phyloP scores from a whole-genome alignment of 35 echinoderm and acorn worm species.

The Diadema setosum region DNA sequence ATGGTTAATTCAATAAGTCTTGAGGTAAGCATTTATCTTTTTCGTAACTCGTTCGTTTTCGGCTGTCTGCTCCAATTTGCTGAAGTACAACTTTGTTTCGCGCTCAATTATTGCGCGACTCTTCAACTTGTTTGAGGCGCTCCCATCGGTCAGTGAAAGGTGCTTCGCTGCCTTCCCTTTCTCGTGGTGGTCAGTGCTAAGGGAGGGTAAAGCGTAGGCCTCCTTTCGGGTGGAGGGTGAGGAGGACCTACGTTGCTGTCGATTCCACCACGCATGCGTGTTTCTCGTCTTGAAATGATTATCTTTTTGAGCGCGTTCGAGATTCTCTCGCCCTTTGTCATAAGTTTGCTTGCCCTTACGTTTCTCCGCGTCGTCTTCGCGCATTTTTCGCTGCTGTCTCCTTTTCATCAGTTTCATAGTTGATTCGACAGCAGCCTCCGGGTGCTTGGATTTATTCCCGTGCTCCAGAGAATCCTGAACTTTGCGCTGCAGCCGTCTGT shows the following conservation, averaged over 20 bases:
- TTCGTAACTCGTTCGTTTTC: neutral
- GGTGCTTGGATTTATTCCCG: neutral
- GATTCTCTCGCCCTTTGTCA: neutral
- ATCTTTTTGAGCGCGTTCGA: no score
- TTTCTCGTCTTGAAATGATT: no score
- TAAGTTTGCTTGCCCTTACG: no score
- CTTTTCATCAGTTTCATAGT: neutral
- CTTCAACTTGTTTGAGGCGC: neutral
- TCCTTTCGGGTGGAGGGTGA: neutral
- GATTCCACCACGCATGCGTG: no score
- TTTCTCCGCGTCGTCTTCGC: neutral
- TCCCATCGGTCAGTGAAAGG: no score
- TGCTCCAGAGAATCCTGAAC: neutral
- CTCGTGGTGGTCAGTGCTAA: no score
- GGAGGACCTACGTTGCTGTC: no score
- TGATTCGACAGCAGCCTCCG: constrained; percentile 14
- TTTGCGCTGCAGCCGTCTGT: neutral
- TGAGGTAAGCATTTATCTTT: neutral
- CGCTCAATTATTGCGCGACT: neutral
- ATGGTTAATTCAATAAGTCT: neutral
- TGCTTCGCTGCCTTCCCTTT: no score
- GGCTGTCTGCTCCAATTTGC: neutral
- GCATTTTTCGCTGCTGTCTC: constrained; percentile 5
- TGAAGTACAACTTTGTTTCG: neutral
- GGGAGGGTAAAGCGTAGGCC: neutral